Evolutionary conservation across 2,888 invertebrate species (phyloP).

Genomic region (Lucinisca nassula): DNA sequence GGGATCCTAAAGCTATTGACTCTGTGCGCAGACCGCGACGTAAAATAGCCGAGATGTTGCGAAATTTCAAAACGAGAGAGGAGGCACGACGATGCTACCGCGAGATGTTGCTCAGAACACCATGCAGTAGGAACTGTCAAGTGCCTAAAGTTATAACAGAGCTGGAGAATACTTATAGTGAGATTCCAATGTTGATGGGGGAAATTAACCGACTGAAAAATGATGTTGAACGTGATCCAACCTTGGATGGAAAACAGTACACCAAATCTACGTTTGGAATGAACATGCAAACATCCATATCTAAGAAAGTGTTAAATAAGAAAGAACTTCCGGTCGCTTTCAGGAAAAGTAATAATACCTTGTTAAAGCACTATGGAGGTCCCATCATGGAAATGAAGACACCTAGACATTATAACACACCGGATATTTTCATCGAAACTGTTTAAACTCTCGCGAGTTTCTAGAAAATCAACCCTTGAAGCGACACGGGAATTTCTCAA

Average conservation of each 20-base stretch:
- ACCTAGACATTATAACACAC: slow-evolving; percentile 41
- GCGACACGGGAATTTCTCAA: too few species aligned
- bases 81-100: slow-evolving; percentile 58
- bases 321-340: slow-evolving; percentile 51
- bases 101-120: slow-evolving; percentile 36
- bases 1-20: slow-evolving; percentile 41
- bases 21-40: slow-evolving; percentile 58
- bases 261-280: slow-evolving; percentile 59
- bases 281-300: slow-evolving; percentile 61
- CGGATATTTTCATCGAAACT: slow-evolving; percentile 18
- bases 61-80: slow-evolving; percentile 59
- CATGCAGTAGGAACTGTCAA: slow-evolving; percentile 50
- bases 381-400: slow-evolving; percentile 50
- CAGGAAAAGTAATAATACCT: slow-evolving; percentile 60
- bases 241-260: slow-evolving; percentile 41
- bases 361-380: slow-evolving; percentile 61
- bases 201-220: slow-evolving; percentile 52
- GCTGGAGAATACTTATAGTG: slow-evolving; percentile 65
- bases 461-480: too few species aligned
- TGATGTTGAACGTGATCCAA: slow-evolving; percentile 26
- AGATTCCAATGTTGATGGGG: slow-evolving; percentile 65
- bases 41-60: slow-evolving; percentile 53
- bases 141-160: slow-evolving; percentile 53
- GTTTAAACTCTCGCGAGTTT: too few species aligned
- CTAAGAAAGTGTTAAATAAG: slow-evolving; percentile 61